phyloP scores from a whole-genome alignment of 2,888 invertebrate genomes.

The Drosophila putrida region DNA sequence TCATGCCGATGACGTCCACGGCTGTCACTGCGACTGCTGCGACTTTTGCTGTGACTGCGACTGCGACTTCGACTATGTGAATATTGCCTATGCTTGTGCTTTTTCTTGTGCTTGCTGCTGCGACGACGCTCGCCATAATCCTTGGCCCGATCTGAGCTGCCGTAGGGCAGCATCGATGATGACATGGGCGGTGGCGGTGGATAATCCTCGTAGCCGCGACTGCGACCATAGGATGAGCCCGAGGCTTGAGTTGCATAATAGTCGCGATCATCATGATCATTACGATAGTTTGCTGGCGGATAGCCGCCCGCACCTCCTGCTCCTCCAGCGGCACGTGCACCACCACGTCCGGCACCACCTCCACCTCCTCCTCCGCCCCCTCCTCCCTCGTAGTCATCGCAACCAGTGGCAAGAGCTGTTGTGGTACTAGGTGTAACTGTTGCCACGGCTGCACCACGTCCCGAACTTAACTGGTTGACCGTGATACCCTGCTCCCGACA shows the following conservation, averaged over 20 bases:
- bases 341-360: conserved; percentile 62
- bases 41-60: conserved; percentile 71
- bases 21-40: conserved; percentile 66
- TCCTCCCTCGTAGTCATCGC: conserved; percentile 68
- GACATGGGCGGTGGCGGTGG: conserved; percentile 57
- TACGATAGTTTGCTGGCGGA: conserved; percentile 70
- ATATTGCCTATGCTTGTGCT: conserved; percentile 83
- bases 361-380: conserved; percentile 64
- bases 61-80: conserved; percentile 78
- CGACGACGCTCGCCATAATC: conserved; percentile 63
- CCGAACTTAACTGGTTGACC: conserved; percentile 78
- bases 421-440: conserved; percentile 1
- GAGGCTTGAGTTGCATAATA: conserved; percentile 70
- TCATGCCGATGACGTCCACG: conserved; percentile 69
- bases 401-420: conserved; percentile 28
- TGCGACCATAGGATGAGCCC: conserved; percentile 61
- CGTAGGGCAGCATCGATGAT: conserved; percentile 39
- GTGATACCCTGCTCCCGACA: conserved; percentile 86
- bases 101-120: conserved; percentile 83
- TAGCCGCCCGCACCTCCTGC: conserved; percentile 66
- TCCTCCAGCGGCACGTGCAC: conserved; percentile 42
- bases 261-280: conserved; percentile 83
- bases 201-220: conserved; percentile 70
- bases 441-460: conserved; percentile 51
- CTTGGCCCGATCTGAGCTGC: conserved; percentile 57